Evolutionary conservation across 2,113 vertebrate species (phyloP).

Genomic region (Rhea pennata): DNA sequence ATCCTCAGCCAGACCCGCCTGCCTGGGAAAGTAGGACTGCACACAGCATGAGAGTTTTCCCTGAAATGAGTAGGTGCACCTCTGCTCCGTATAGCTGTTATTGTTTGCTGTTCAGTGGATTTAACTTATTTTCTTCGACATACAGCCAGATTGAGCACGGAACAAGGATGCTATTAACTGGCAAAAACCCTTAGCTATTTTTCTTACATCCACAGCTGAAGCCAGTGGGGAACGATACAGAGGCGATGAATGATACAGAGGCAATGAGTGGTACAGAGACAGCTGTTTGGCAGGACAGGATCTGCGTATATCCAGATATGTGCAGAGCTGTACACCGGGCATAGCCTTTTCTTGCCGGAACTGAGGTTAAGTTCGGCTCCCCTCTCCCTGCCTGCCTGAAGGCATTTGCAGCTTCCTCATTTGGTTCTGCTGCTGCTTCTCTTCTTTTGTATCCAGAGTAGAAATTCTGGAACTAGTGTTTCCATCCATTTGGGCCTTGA

Average conservation of each 20-base stretch:
- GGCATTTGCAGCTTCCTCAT: background rate
- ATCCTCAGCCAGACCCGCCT: too few species aligned
- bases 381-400: background rate
- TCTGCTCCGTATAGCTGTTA: background rate
- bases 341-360: background rate
- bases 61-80: accelerated
- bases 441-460: background rate
- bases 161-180: background rate
- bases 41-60: background rate
- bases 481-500: background rate
- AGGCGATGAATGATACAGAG: background rate
- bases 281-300: background rate
- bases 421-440: background rate
- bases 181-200: background rate
- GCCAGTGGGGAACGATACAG: background rate
- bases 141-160: background rate
- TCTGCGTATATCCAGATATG: background rate
- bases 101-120: background rate
- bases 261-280: background rate
- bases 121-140: background rate
- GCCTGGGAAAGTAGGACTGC: background rate
- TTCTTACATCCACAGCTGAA: background rate
- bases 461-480: background rate
- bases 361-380: background rate
- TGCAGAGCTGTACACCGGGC: background rate